phyloP scores from a whole-genome alignment of 1,140 invertebrate species.

The Trichomalopsis sarcophagae region DNA sequence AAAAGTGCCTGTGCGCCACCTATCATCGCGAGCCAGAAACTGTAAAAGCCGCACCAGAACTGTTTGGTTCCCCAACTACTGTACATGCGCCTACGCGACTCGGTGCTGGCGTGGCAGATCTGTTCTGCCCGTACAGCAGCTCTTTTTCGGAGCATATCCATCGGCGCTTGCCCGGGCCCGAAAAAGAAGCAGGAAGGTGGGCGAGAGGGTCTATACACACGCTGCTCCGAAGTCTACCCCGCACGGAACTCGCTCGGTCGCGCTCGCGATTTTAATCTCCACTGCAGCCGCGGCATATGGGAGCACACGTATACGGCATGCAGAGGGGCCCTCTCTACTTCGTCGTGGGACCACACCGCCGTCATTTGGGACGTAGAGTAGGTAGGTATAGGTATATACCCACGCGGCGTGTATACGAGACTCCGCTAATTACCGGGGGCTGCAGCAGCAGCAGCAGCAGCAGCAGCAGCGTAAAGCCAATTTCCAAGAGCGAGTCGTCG shows the following conservation, averaged over 20 bases:
- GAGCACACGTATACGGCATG: background rate
- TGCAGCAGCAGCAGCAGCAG: conserved; percentile 54
- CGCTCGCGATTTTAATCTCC: conserved; percentile 39
- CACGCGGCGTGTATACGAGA: background rate
- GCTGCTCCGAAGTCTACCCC: background rate
- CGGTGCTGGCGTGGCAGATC: too few species aligned
- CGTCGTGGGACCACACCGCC: conserved; percentile 57
- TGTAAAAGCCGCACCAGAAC: too few species aligned
- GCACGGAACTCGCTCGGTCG: conserved; percentile 1
- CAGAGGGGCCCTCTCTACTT: conserved; percentile 26
- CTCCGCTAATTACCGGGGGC: conserved; percentile 60
- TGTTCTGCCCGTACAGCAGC: too few species aligned
- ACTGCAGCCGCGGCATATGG: conserved; percentile 12
- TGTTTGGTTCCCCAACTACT: too few species aligned
- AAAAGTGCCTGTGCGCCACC: too few species aligned
- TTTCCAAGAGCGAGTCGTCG: conserved; percentile 56
- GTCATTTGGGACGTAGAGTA: conserved; percentile 54
- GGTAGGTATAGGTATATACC: background rate
- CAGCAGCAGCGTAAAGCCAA: conserved; percentile 59
- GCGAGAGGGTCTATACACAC: background rate
- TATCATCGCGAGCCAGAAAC: too few species aligned
- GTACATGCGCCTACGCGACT: too few species aligned
- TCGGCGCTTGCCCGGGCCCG: background rate
- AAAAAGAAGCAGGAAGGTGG: conserved; percentile 30
- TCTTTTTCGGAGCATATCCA: background rate